These are phyloP conservation scores for Crotalus tigris DNA, from an alignment of 2,113 vertebrate genomes.

Conservation along the genomic window DNA sequence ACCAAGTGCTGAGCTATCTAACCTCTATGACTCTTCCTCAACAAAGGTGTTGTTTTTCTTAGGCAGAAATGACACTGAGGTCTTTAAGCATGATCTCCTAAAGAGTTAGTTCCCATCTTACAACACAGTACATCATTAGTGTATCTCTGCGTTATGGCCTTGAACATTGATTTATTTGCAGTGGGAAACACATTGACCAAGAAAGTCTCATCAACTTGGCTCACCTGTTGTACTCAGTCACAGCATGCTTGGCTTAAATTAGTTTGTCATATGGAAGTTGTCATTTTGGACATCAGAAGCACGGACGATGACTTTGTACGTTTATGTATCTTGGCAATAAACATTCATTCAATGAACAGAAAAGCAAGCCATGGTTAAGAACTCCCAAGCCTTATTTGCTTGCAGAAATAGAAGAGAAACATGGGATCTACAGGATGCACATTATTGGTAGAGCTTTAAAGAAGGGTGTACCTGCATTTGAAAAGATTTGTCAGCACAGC, in stretches of 20 bases:
- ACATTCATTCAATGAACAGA: neutral
- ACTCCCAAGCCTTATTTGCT: too few relatives aligned
- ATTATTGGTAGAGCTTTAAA: too few relatives aligned
- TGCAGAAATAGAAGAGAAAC: too few relatives aligned
- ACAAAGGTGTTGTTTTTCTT: neutral
- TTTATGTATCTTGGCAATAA: neutral
- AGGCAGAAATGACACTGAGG: neutral
- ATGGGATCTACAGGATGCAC: too few relatives aligned
- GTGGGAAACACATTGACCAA: neutral
- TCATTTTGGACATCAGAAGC: neutral
- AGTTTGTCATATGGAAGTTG: neutral
- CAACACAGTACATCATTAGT: neutral
- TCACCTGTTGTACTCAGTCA: neutral
- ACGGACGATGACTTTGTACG: neutral
- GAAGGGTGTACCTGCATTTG: too few relatives aligned
- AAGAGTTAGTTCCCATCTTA: neutral
- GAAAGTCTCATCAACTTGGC: neutral
- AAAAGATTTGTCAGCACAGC: too few relatives aligned
- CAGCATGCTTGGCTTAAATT: neutral
- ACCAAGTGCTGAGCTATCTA: neutral
- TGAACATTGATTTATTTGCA: neutral
- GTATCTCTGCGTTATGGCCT: neutral
- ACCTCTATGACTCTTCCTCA: rapidly evolving
- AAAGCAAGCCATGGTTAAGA: neutral
- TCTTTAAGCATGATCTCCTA: neutral